Base-by-base conservation (phyloP, 1,140 invertebrate species). In the Cyrtorhinus lividipennis region DNA sequence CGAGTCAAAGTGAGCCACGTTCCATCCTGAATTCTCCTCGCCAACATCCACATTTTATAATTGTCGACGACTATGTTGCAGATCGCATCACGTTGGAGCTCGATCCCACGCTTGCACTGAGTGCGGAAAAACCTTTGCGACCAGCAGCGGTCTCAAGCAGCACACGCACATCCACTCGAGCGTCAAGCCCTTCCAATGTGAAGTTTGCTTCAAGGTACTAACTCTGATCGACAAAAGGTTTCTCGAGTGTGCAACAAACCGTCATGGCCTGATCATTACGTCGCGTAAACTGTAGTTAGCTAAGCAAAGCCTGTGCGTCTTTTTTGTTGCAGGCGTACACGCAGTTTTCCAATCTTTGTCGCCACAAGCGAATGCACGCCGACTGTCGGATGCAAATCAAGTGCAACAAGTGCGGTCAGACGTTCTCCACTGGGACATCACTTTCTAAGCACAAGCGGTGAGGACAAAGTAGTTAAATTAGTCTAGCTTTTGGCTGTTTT, bases 81-180 rank as follows among this genome's bases (percentile, higher is more conserved):
- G 64, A 69, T 86, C 87, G 45, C 86, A 92, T 72, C 93, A 96
- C 85, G 86, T 88, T 20, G 92, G 92, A 15, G 91, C 92, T 2
- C 80, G 92, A 69, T 88, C 87, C 69, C 94, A 98, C 81, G 92
- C 93, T 61, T 98, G 95, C 74, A 83, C 87, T 57, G 93, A 98
- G 78, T 99, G 95, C 76, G 95, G 95, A 62, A 99, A 99, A 78
- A 96, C 95, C 53, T 99, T 99, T 75, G 92, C 89, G 10, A 96
- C 94, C 23, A 92, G 89, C 58, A 95, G 92, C 53, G 97, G 97
- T 8, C 79, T 99, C 27, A 99, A 99, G 75, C 97, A 99, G 74
- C 97, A 99, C 78, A 95, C 92, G 24, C 96, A 99, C 77, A 99
- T 99, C 66, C 97, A 99, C 79, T 95, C 91, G 69, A 95, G 89